phyloP scores from a whole-genome alignment of 2,888 invertebrate species.

The Ectemnius lituratus region DNA sequence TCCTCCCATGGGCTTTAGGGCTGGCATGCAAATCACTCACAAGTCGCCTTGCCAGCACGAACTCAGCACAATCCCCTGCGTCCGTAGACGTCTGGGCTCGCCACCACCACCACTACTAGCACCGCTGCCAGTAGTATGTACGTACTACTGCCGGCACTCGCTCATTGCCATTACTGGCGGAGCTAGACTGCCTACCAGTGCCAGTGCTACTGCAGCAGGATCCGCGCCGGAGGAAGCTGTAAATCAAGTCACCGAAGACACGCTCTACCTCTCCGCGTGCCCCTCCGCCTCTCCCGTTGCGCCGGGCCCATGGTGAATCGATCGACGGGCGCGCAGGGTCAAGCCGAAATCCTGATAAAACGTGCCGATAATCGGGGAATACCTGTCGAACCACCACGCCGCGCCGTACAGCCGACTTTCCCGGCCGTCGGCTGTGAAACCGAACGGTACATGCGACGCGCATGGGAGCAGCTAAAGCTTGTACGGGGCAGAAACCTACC shows the following conservation, averaged over 20 bases:
- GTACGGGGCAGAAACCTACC: neutral
- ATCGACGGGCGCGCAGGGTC: slow-evolving; percentile 22
- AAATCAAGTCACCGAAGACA: slow-evolving; percentile 58
- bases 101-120: neutral
- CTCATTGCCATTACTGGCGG: slow-evolving; percentile 20
- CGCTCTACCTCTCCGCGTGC: slow-evolving; percentile 16
- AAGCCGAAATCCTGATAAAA: slow-evolving; percentile 5
- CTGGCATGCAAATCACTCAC: slow-evolving; percentile 67
- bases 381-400: slow-evolving; percentile 1
- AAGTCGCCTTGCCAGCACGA: slow-evolving; percentile 64
- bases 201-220: slow-evolving; percentile 34
- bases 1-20: slow-evolving; percentile 44
- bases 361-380: slow-evolving; percentile 12
- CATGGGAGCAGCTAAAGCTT: neutral
- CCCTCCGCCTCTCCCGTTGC: neutral
- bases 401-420: neutral
- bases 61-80: slow-evolving; percentile 64
- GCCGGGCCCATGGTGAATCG: slow-evolving; percentile 14
- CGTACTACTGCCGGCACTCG: slow-evolving; percentile 25
- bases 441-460: slow-evolving; percentile 7
- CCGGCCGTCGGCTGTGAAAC: slow-evolving; percentile 2
- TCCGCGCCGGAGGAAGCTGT: slow-evolving; percentile 53
- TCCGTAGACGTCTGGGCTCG: slow-evolving; percentile 40
- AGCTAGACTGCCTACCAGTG: slow-evolving; percentile 24
- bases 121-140: too few species aligned